These are phyloP conservation scores for Arvicanthis niloticus DNA, from an alignment of 2,113 vertebrate species.

Conservation along the genomic window DNA sequence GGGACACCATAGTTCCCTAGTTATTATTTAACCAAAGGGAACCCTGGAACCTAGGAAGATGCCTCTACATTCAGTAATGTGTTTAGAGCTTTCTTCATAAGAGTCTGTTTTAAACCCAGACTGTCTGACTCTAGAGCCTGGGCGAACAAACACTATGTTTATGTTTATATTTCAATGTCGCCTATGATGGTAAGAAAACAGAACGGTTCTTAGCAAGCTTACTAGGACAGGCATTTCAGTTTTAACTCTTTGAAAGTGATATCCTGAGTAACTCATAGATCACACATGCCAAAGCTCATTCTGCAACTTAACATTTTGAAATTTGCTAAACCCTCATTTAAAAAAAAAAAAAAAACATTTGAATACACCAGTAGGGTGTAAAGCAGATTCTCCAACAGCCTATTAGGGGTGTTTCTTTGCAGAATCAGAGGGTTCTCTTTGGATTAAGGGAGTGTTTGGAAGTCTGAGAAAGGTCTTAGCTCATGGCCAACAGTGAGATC, in stretches of 20 bases:
- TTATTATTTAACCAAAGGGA: neutral
- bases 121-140: neutral
- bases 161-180: neutral
- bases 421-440: neutral
- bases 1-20: neutral
- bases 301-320: neutral
- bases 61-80: neutral
- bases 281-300: neutral
- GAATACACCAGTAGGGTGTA: neutral
- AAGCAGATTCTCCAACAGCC: neutral
- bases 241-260: conserved; percentile 11
- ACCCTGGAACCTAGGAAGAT: neutral
- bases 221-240: neutral
- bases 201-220: neutral
- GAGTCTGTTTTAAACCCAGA: conserved; percentile 8
- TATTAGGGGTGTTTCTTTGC: neutral
- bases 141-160: neutral
- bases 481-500: neutral
- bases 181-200: neutral
- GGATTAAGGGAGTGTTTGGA: neutral
- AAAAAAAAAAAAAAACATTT: neutral
- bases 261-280: neutral
- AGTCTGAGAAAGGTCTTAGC: neutral
- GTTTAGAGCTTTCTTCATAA: neutral
- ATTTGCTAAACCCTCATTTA: neutral